Conservation (phyloP, 2,113 vertebrate species). For the Rattus norvegicus region DNA sequence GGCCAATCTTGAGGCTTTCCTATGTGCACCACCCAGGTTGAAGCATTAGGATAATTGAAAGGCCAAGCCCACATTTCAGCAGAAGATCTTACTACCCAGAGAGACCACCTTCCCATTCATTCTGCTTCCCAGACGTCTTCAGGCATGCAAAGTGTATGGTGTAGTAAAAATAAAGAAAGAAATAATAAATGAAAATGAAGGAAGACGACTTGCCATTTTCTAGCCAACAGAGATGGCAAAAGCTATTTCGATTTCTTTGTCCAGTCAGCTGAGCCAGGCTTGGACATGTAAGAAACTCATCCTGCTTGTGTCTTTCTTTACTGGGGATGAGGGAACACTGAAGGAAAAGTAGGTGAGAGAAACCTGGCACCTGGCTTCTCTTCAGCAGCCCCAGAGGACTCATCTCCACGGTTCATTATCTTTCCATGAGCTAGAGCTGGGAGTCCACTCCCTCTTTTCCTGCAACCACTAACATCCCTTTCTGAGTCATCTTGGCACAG, state of each 20-base stretch:
- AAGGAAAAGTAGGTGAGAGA: not conserved
- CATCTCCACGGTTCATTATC: not conserved
- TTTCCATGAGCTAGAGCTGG: not conserved
- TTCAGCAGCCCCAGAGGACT: not conserved
- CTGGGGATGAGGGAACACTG: not conserved
- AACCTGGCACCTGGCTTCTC: not conserved
- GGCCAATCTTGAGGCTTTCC: constrained; percentile 13
- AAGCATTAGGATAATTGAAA: constrained; percentile 28
- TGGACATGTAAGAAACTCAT: not conserved
- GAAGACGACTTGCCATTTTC: not conserved
- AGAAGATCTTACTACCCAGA: constrained; percentile 42
- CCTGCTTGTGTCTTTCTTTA: not conserved
- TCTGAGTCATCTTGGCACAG: not conserved
- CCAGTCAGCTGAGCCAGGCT: not conserved
- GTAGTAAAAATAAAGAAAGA: not conserved
- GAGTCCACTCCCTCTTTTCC: not conserved
- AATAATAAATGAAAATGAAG: not conserved
- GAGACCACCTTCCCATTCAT: not conserved
- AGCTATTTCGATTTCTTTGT: not conserved
- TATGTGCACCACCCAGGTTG: not conserved
- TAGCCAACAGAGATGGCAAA: constrained; percentile 31
- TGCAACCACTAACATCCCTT: not conserved
- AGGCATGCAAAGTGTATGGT: not conserved
- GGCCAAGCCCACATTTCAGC: not conserved
- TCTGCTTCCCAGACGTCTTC: not conserved